phyloP scores from a whole-genome alignment of 2,113 vertebrate genomes.

The Motacilla tschutschensis region DNA sequence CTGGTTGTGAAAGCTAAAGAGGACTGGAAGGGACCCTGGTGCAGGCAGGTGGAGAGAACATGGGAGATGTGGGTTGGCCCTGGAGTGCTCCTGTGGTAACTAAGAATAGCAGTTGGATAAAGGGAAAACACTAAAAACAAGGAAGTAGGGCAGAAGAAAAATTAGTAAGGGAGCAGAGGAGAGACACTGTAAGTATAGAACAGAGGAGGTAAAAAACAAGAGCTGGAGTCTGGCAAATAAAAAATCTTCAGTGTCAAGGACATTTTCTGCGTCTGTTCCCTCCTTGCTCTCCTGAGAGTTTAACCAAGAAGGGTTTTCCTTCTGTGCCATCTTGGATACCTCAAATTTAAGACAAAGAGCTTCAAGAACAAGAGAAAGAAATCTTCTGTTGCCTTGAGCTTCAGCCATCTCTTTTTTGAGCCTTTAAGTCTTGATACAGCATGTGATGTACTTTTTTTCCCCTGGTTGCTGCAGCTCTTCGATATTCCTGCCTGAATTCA shows the following conservation, averaged over 20 bases:
- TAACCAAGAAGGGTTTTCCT: neutral
- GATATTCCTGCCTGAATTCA: neutral
- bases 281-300: neutral
- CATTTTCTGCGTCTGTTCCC: neutral
- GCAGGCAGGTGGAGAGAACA: neutral
- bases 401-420: neutral
- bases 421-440: neutral
- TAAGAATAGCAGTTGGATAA: neutral
- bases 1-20: neutral
- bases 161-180: neutral
- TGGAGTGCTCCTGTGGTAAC: neutral
- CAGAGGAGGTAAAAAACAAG: neutral
- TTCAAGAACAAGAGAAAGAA: neutral
- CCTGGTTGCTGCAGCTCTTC: neutral
- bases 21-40: neutral
- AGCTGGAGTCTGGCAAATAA: neutral
- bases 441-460: neutral
- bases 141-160: neutral
- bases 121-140: neutral
- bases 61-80: accelerated
- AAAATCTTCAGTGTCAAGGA: neutral
- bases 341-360: neutral
- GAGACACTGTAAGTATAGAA: neutral
- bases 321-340: neutral
- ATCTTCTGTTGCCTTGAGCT: neutral